phyloP scores from a whole-genome alignment of 92 coral and sea anemone species.

The Zoanthus gigantus region DNA sequence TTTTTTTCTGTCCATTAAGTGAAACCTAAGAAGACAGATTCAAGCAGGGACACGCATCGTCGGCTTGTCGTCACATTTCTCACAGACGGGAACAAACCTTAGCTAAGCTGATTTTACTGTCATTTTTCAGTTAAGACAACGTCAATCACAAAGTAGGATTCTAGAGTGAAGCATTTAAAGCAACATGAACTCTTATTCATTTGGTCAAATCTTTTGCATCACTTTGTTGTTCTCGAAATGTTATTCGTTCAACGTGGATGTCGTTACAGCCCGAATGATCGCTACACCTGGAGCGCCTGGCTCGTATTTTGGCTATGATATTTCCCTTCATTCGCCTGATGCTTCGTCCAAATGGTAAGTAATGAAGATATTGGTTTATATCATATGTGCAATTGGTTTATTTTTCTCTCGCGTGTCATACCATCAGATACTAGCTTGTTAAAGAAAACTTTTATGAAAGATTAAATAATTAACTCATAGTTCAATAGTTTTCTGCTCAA shows the following conservation, averaged over 20 bases:
- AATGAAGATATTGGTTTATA: not conserved
- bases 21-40: not conserved
- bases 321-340: constrained; percentile 7
- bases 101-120: not conserved
- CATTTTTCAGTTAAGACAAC: not conserved
- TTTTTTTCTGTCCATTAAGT: not conserved
- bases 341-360: constrained; percentile 28
- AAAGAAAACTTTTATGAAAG: not conserved
- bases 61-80: not conserved
- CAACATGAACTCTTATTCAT: not conserved
- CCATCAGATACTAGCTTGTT: not conserved
- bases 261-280: not conserved
- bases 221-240: not conserved
- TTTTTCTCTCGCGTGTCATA: not conserved
- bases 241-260: constrained; percentile 15
- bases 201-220: not conserved
- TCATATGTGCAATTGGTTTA: not conserved
- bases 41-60: not conserved
- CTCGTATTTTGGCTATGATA: constrained; percentile 8
- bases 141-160: constrained; percentile 3
- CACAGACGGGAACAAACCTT: not conserved
- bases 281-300: not conserved
- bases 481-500: not conserved
- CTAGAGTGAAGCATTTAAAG: not conserved
- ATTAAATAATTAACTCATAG: constrained; percentile 13